Conservation (phyloP, 1,140 invertebrate species). For the Meloidogyne hapla region DNA sequence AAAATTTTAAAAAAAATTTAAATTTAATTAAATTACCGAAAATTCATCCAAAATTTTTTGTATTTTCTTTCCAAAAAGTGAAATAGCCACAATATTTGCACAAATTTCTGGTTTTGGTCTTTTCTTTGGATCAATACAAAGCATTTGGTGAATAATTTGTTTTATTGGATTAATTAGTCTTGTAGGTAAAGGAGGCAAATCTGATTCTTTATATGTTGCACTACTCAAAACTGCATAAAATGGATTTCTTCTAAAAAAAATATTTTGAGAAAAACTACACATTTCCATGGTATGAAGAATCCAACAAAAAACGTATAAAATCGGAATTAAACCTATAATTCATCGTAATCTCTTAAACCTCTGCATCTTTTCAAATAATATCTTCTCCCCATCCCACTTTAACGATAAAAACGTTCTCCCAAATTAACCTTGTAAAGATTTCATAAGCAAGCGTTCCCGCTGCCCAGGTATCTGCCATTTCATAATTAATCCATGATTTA, state of each 20-base stretch:
- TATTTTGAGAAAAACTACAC: no score
- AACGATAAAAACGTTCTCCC: no score
- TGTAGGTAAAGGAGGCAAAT: slow-evolving; percentile 39
- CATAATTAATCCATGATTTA: slow-evolving; percentile 33
- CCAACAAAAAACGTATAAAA: no score
- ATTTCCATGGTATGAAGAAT: no score
- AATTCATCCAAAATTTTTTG: slow-evolving; percentile 18
- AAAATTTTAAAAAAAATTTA: neutral
- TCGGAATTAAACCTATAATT: no score
- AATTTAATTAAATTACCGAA: neutral
- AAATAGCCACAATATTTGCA: slow-evolving; percentile 47
- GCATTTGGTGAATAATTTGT: slow-evolving; percentile 33
- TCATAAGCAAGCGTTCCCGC: slow-evolving; percentile 47
- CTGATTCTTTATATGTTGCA: slow-evolving; percentile 38
- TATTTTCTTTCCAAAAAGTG: slow-evolving; percentile 41
- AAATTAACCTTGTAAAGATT: slow-evolving; percentile 47
- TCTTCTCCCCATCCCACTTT: neutral
- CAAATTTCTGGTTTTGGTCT: slow-evolving; percentile 40
- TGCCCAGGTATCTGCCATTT: slow-evolving; percentile 45
- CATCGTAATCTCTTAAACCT: neutral
- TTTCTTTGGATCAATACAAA: slow-evolving; percentile 40
- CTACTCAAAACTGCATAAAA: slow-evolving; percentile 43
- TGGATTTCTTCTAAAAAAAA: slow-evolving; percentile 43
- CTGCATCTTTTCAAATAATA: neutral
- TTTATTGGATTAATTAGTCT: slow-evolving; percentile 38